Conservation (phyloP, 2,797 vertebrate genomes). For the Sparus aurata region DNA sequence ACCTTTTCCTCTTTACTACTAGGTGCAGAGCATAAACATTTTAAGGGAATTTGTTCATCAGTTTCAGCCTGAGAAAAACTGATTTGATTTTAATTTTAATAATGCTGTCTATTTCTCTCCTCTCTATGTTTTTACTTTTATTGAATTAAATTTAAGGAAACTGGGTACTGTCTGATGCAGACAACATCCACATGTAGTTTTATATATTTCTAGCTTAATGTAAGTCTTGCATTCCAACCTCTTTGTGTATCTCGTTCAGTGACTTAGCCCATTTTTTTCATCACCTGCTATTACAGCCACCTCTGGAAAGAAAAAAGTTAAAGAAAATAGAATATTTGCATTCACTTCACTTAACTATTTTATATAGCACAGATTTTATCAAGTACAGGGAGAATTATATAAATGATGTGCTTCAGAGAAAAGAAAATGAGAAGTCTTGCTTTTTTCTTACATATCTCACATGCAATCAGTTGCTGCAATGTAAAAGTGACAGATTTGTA, state of each 20-base stretch:
- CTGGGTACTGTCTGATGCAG: constrained; percentile 77
- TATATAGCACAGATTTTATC: constrained; percentile 83
- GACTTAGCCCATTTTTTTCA: constrained; percentile 83
- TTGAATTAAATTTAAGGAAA: constrained; percentile 52
- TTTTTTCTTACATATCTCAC: constrained; percentile 86
- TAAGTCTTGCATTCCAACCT: constrained; percentile 90
- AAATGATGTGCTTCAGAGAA: constrained; percentile 78
- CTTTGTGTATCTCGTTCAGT: constrained; percentile 86
- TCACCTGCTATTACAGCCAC: constrained; percentile 83
- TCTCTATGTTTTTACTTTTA: constrained; percentile 72
- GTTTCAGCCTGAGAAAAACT: constrained; percentile 69
- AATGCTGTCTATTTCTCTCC: constrained; percentile 43
- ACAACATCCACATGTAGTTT: constrained; percentile 82
- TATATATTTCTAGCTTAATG: constrained; percentile 86
- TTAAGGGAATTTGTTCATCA: constrained; percentile 83
- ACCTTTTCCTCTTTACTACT: constrained; percentile 74
- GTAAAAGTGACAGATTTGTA: constrained; percentile 88
- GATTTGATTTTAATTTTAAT: constrained; percentile 69
- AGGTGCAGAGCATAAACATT: constrained; percentile 78
- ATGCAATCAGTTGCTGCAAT: constrained; percentile 87
- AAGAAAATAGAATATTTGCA: constrained; percentile 78
- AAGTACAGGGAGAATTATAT: constrained; percentile 86
- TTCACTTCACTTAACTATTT: constrained; percentile 84
- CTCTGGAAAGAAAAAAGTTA: constrained; percentile 75
- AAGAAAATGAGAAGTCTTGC: constrained; percentile 68